These are phyloP conservation scores for Nephrotoma appendiculata DNA, from an alignment of 2,888 invertebrate species.

Conservation along the genomic window DNA sequence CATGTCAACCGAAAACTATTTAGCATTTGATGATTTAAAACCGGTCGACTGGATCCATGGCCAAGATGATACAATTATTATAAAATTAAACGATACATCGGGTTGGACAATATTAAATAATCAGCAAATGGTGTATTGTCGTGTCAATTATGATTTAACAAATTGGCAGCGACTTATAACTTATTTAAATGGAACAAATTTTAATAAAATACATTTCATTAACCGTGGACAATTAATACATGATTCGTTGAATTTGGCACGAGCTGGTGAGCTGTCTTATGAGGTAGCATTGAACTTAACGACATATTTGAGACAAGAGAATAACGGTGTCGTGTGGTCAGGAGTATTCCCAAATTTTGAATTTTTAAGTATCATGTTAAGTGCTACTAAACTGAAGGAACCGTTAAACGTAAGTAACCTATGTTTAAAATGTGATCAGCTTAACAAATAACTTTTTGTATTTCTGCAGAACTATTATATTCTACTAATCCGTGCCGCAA, in stretches of 20 bases:
- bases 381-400: not conserved
- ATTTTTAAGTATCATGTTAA: not conserved
- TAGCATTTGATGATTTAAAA: conserved; percentile 35
- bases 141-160: conserved; percentile 51
- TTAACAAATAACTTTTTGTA: not conserved
- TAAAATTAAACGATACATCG: conserved; percentile 8
- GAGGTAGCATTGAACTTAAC: not conserved
- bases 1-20: conserved; percentile 31
- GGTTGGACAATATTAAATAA: conserved; percentile 31
- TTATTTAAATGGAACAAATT: conserved; percentile 24
- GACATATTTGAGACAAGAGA: not conserved
- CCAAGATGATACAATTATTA: conserved; percentile 13
- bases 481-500: not conserved
- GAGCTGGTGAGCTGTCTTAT: not conserved
- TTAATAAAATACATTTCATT: conserved; percentile 50
- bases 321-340: not conserved
- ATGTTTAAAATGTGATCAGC: not conserved
- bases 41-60: conserved; percentile 36
- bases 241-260: conserved; percentile 41
- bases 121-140: conserved; percentile 35
- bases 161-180: conserved; percentile 51
- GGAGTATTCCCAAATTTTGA: not conserved
- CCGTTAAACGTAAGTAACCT: not conserved
- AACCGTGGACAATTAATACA: conserved; percentile 78
- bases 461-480: not conserved